Percentiles rank a stretch among this genome's conserved stretches.
These are phyloP conservation scores for Sesia bembeciformis DNA, from an alignment of 2,888 invertebrate genomes.

Conservation along the genomic window DNA sequence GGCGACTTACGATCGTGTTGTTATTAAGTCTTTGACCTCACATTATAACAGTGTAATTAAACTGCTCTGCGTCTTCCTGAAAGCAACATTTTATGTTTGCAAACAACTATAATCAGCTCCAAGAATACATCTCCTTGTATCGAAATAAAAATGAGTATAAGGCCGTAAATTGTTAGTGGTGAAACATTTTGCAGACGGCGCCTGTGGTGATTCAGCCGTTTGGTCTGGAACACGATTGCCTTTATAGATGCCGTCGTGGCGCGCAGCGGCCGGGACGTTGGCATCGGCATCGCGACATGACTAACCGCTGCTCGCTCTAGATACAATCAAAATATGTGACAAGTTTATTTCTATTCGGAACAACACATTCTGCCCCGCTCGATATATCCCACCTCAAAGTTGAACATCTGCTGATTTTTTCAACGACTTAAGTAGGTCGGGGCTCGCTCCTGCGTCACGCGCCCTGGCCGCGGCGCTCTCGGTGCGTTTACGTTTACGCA, in stretches of 20 bases:
- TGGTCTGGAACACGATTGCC: constrained; percentile 65
- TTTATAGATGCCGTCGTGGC: constrained; percentile 59
- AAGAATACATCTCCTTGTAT: not conserved
- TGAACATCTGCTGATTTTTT: constrained; percentile 71
- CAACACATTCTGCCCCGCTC: constrained; percentile 65
- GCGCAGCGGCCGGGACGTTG: constrained; percentile 59
- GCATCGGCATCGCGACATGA: constrained; percentile 66
- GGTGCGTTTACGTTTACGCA: constrained; percentile 59
- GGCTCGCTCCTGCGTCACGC: constrained; percentile 66
- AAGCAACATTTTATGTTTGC: too few species aligned
- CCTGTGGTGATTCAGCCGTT: constrained; percentile 49
- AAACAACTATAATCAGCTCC: not conserved
- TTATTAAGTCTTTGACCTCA: too few species aligned
- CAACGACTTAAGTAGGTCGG: constrained; percentile 72
- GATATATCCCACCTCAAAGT: constrained; percentile 64
- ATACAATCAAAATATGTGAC: constrained; percentile 75
- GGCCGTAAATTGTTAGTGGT: constrained; percentile 21
- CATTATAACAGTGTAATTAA: too few species aligned
- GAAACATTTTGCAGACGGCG: constrained; percentile 75
- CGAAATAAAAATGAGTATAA: not conserved
- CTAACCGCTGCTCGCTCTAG: constrained; percentile 71
- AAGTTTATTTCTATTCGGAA: constrained; percentile 74
- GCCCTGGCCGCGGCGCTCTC: constrained; percentile 35
- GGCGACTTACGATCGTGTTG: too few species aligned
- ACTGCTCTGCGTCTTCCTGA: too few species aligned